These are phyloP conservation scores for Thereva nobilitata DNA, from an alignment of 2,888 invertebrate genomes.

Conservation along the genomic window DNA sequence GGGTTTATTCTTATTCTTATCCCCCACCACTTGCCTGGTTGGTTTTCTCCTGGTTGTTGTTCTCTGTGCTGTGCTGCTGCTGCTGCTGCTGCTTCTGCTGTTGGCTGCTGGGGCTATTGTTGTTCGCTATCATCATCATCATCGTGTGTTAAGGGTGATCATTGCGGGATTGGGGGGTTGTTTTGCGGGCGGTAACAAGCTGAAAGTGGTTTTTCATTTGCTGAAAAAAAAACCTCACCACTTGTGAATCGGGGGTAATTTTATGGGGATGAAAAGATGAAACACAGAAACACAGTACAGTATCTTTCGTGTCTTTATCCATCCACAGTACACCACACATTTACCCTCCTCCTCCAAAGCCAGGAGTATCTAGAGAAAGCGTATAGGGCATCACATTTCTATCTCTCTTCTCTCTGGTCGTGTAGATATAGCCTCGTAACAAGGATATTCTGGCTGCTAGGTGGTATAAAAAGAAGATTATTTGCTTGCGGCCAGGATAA, in stretches of 20 bases:
- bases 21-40: too few species aligned
- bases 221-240: slow-evolving; percentile 10
- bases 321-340: background rate
- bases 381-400: too few species aligned
- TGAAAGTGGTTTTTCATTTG: slow-evolving; percentile 35
- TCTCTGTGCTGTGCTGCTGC: slow-evolving; percentile 20
- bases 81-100: too few species aligned
- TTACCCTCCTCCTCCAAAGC: too few species aligned
- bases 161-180: slow-evolving; percentile 21
- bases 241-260: slow-evolving; percentile 24
- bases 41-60: slow-evolving; percentile 25
- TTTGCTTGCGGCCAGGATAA: slow-evolving; percentile 10
- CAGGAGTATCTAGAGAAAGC: too few species aligned
- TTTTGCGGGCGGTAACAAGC: slow-evolving; percentile 34
- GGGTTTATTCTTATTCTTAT: too few species aligned
- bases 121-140: slow-evolving; percentile 9
- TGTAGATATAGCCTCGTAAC: too few species aligned
- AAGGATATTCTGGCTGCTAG: too few species aligned
- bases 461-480: too few species aligned
- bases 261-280: slow-evolving; percentile 18
- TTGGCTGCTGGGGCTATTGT: too few species aligned
- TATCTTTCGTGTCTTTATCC: background rate
- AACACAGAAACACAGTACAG: slow-evolving; percentile 8
- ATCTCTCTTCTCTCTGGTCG: too few species aligned
- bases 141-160: slow-evolving; percentile 5